Evolutionary conservation across 2,113 vertebrate genomes (phyloP).

Genomic region (Talpa occidentalis): DNA sequence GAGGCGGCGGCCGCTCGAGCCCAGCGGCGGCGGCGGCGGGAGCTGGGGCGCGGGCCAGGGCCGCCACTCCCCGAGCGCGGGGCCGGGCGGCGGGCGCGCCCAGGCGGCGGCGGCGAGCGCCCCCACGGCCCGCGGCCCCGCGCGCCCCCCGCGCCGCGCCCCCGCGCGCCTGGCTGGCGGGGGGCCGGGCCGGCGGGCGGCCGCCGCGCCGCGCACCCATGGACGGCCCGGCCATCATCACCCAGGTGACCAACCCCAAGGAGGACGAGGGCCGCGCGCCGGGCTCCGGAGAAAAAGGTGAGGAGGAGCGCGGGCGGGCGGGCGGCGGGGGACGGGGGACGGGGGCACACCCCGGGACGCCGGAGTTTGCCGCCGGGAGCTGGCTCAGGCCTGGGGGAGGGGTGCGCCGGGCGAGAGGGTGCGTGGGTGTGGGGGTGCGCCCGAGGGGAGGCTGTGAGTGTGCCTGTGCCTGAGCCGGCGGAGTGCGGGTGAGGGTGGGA

Average conservation of each 20-base stretch:
- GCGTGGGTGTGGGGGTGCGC: slow-evolving; percentile 64
- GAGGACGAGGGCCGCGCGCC: slow-evolving; percentile 95
- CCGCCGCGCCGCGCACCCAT: slow-evolving; percentile 91
- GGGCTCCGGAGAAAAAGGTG: slow-evolving; percentile 95
- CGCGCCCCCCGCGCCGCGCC: slow-evolving; percentile 49
- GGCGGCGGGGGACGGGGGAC: background rate
- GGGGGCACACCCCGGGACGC: background rate
- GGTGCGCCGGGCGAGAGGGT: background rate
- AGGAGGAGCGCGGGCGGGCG: slow-evolving; percentile 72
- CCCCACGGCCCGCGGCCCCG: slow-evolving; percentile 95
- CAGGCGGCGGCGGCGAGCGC: slow-evolving; percentile 64
- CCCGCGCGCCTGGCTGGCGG: slow-evolving; percentile 51
- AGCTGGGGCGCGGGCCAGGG: slow-evolving; percentile 56
- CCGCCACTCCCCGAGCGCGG: slow-evolving; percentile 38
- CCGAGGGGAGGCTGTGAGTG: background rate
- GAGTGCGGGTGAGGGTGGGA: background rate
- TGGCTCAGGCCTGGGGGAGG: slow-evolving; percentile 43
- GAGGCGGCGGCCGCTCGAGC: slow-evolving; percentile 65
- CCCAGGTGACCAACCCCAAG: slow-evolving; percentile 99
- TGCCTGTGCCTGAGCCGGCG: background rate
- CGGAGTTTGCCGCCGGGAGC: slow-evolving; percentile 29
- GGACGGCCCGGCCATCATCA: slow-evolving; percentile 99
- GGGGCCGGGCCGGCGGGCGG: slow-evolving; percentile 73
- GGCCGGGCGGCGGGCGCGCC: slow-evolving; percentile 69
- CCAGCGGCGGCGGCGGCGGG: slow-evolving; percentile 57